Conservation (phyloP, 2,113 vertebrate species). For the Thamnaconus septentrionalis region DNA sequence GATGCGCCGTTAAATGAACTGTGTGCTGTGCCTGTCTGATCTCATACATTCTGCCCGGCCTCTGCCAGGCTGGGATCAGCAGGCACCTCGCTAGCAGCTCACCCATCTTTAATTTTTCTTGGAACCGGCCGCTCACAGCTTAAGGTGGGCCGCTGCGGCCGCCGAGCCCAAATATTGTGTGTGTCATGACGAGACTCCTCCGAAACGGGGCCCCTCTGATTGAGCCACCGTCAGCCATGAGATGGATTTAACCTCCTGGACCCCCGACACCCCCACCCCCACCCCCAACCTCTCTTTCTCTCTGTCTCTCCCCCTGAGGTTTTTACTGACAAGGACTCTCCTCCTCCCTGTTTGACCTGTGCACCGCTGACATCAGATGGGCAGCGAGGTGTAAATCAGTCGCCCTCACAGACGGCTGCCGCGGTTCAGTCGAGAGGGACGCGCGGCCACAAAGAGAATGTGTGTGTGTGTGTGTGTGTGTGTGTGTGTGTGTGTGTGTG, state of each 20-base stretch:
- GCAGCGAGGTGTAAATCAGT: constrained; percentile 60
- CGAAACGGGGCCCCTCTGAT: constrained; percentile 32
- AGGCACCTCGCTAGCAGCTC: no score
- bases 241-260: constrained; percentile 57
- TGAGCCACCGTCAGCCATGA: constrained; percentile 39
- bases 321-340: constrained; percentile 41
- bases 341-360: constrained; percentile 33
- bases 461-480: background rate
- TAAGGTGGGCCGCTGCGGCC: no score
- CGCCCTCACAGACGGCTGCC: constrained; percentile 34
- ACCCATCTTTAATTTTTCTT: no score
- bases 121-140: no score
- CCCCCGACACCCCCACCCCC: background rate
- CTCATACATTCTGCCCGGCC: constrained; percentile 37
- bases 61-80: no score
- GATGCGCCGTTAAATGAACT: constrained; percentile 48
- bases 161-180: no score
- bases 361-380: constrained; percentile 48
- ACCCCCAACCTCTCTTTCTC: no score
- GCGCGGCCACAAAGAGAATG: constrained; percentile 13
- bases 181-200: constrained; percentile 5
- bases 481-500: background rate
- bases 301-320: constrained; percentile 32
- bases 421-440: constrained; percentile 47
- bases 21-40: constrained; percentile 59